These are phyloP conservation scores for Drosophila novamexicana DNA, from an alignment of 1,140 invertebrate species.

Conservation along the genomic window DNA sequence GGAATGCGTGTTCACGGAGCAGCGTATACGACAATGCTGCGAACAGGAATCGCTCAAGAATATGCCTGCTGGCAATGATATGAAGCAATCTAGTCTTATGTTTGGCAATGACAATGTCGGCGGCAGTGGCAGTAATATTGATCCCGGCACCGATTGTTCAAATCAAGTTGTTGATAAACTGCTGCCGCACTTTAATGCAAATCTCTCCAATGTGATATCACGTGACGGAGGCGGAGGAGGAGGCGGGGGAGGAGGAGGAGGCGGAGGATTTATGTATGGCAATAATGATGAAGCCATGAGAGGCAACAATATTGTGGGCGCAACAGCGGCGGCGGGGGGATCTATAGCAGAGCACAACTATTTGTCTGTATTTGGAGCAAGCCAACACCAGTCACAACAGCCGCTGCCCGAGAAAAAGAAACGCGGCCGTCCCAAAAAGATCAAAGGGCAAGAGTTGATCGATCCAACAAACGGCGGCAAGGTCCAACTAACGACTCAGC, in stretches of 20 bases:
- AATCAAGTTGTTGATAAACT: slow-evolving; percentile 45
- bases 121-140: slow-evolving; percentile 13
- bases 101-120: slow-evolving; percentile 37
- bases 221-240: not conserved
- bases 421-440: slow-evolving; percentile 94
- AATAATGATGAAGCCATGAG: slow-evolving; percentile 39
- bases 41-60: slow-evolving; percentile 80
- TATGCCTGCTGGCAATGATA: not conserved
- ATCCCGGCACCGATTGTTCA: slow-evolving; percentile 21
- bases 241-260: no score
- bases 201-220: slow-evolving; percentile 17
- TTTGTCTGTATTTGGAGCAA: slow-evolving; percentile 43
- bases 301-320: not conserved
- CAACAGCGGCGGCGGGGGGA: not conserved
- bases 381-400: slow-evolving; percentile 34
- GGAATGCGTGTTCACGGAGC: slow-evolving; percentile 95
- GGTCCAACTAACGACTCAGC: slow-evolving; percentile 41
- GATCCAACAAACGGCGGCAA: slow-evolving; percentile 47
- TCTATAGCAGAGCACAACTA: slow-evolving; percentile 34
- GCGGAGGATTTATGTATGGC: slow-evolving; percentile 16
- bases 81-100: slow-evolving; percentile 29
- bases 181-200: slow-evolving; percentile 28
- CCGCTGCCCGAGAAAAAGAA: slow-evolving; percentile 92
- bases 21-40: slow-evolving; percentile 88
- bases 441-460: slow-evolving; percentile 87